phyloP scores from a whole-genome alignment of 1,140 invertebrate species.

The Carposina sasakii region DNA sequence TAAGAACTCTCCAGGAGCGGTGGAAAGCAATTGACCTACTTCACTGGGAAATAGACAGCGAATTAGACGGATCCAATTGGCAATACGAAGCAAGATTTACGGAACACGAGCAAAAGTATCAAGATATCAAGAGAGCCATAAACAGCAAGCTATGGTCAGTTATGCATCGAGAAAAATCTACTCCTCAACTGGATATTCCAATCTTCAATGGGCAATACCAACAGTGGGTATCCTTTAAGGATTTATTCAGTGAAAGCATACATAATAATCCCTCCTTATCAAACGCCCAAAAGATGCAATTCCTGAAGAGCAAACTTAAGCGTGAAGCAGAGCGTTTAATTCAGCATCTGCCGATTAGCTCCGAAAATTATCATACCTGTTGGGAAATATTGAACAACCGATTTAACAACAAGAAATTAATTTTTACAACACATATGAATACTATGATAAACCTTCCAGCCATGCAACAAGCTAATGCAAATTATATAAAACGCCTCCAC shows the following conservation, averaged over 20 bases:
- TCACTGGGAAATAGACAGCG: constrained; percentile 2
- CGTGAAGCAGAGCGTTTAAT: neutral
- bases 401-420: neutral
- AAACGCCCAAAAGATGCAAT: constrained; percentile 1
- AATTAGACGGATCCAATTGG: neutral
- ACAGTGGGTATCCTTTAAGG: neutral
- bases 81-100: neutral
- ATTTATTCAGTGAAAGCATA: neutral
- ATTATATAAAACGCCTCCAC: neutral
- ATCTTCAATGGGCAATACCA: neutral
- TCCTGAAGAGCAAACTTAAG: neutral
- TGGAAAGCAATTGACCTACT: neutral
- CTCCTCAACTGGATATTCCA: neutral
- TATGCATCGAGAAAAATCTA: neutral
- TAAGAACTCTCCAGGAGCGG: neutral
- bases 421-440: neutral
- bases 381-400: neutral
- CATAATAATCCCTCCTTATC: neutral
- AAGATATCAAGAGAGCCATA: neutral
- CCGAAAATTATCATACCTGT: neutral
- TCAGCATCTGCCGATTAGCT: neutral
- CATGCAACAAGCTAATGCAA: neutral
- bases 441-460: neutral
- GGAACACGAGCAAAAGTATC: neutral
- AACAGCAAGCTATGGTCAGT: neutral